Evolutionary conservation across 2,888 invertebrate species (phyloP), one percentile per base, ranked within the genome.

Genomic region (Chrysina gloriosa): DNA sequence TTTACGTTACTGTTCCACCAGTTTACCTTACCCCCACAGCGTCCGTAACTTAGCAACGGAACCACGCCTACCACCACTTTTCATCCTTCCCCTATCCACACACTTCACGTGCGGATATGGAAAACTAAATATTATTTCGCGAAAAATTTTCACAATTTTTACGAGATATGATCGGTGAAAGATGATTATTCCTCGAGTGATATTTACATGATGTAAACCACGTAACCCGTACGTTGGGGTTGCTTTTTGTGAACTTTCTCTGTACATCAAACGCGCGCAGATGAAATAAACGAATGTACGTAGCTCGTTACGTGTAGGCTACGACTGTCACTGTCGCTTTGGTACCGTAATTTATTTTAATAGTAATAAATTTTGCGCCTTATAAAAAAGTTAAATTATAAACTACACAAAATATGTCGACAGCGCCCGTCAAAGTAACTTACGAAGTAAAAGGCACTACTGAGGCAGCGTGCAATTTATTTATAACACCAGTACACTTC

Each of bases 31-130:
- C 77, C 76, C 78, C 78, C 80, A 79, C 79, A 76, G 78, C 76
- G 76, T 74, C 70, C 72, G 81, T 76, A 79, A 80, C 81, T 77
- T 78, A 77, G 81, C 80, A 80, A 80, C 81, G 75, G 76, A 69
- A 74, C 80, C 79, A 79, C 79, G 79, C 79, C 79, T 75, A 79
- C 70, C 69, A 68, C 66, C 68, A 64, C 75, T 66, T 45, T 54
- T 66, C 68, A 50, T 54, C 65, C 31, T 52, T 58, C 63, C 67
- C 61, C 67, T 68, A 47, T 61, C 65, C 29, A 36, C 36, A 50
- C 63, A 45, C 39, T 52, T 65, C 65, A 65, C 65, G 65, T 52
- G 67, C 16, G 50, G 34, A 61, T 61, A 52, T 64, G 42, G 67
- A 50, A 67, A 67, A 67, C 31, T 52, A 67, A 67, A 67, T 61